These are phyloP conservation scores for Campoletis raptor DNA, from an alignment of 2,888 invertebrate genomes.

Conservation along the genomic window DNA sequence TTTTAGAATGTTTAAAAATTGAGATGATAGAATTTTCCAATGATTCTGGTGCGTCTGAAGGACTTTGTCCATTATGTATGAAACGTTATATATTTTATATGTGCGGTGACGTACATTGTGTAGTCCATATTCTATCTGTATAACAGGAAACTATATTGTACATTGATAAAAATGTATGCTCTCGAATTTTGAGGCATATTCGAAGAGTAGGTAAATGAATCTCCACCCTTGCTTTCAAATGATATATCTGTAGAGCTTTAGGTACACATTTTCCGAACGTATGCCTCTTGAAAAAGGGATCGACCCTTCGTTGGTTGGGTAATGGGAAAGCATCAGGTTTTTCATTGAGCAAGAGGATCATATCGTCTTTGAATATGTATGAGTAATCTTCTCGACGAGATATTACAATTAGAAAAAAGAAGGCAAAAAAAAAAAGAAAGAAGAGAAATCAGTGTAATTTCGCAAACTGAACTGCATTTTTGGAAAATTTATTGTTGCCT, in stretches of 20 bases:
- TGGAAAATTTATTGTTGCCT: not conserved
- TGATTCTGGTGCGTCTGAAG: not conserved
- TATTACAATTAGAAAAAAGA: not conserved
- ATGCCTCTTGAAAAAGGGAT: not conserved
- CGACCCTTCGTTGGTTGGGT: not conserved
- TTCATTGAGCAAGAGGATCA: conserved; percentile 9
- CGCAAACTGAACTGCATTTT: not conserved
- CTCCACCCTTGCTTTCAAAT: not conserved
- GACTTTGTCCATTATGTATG: not conserved
- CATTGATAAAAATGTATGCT: not conserved
- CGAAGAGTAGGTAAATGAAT: not conserved
- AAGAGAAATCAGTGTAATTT: not conserved
- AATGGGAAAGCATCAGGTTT: conserved; percentile 45
- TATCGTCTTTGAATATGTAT: conserved; percentile 51
- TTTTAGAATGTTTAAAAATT: no score
- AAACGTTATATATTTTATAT: not conserved
- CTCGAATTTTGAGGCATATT: not conserved
- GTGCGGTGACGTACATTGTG: not conserved
- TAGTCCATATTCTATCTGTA: not conserved
- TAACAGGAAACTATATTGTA: not conserved
- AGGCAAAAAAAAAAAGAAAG: not conserved
- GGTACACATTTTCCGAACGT: not conserved
- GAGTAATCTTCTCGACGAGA: not conserved
- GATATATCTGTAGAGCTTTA: not conserved
- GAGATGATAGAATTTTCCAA: not conserved